A percentile compares a stretch with the other conserved stretches of the same genome.
phyloP scores from a whole-genome alignment of 2,113 vertebrate genomes.

The Dipodomys ordii region DNA sequence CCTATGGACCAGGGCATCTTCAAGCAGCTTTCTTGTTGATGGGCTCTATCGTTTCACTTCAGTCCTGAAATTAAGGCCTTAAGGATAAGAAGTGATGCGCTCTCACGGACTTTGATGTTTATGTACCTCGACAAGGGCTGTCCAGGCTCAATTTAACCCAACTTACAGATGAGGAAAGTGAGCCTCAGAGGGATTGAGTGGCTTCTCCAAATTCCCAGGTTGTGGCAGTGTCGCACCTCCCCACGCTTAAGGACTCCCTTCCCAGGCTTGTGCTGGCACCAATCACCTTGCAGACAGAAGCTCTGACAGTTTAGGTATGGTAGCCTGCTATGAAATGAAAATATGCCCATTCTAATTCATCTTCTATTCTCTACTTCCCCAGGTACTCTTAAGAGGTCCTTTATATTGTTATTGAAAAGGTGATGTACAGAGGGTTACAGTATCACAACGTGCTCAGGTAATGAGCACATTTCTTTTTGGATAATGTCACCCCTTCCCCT shows the following conservation, averaged over 20 bases:
- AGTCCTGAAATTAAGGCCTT: background rate
- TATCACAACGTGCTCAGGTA: too few relatives aligned
- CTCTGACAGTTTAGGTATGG: background rate
- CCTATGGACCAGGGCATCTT: background rate
- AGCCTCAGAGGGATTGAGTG: background rate
- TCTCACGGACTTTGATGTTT: background rate
- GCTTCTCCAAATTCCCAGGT: background rate
- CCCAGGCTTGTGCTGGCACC: too few relatives aligned
- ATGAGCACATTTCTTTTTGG: too few relatives aligned
- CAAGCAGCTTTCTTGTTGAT: slow-evolving; percentile 27
- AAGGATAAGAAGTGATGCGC: slow-evolving; percentile 22
- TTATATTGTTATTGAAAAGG: too few relatives aligned
- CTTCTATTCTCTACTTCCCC: background rate
- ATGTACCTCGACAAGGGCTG: slow-evolving; percentile 23
- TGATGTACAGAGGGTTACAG: too few relatives aligned
- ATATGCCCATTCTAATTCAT: slow-evolving; percentile 16
- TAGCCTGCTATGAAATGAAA: background rate
- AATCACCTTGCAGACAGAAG: background rate
- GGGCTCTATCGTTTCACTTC: background rate
- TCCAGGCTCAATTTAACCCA: background rate
- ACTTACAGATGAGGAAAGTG: slow-evolving; percentile 32
- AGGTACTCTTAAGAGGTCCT: background rate
- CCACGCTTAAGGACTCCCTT: too few relatives aligned
- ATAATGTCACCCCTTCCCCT: too few relatives aligned
- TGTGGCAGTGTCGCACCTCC: too few relatives aligned